A percentile compares a stretch with the other conserved stretches of the same genome.
Evolutionary conservation across 2,888 invertebrate genomes (phyloP).

Genomic region (Frankliniella intonsa): DNA sequence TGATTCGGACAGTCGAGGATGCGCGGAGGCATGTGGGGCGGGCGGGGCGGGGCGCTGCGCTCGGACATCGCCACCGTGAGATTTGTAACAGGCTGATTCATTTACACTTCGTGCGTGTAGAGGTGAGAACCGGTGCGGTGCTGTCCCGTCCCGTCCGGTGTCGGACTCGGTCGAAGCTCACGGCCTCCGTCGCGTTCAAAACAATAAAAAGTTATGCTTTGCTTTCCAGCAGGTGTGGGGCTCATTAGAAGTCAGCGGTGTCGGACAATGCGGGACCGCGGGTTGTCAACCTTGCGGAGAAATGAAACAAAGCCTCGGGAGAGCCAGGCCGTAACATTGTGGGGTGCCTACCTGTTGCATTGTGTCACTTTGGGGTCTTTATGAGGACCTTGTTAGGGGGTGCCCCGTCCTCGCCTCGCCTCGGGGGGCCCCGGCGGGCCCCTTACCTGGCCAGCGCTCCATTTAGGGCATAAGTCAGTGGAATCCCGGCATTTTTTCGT

Average conservation of each 20-base stretch:
- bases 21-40: no score
- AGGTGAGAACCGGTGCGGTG: no score
- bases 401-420: background rate
- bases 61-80: no score
- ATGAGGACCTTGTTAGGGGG: slow-evolving; percentile 10
- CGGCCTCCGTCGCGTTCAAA: no score
- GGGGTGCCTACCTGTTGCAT: slow-evolving; percentile 15
- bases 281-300: slow-evolving; percentile 17
- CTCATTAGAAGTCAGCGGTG: slow-evolving; percentile 3
- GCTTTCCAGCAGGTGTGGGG: background rate
- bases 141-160: no score
- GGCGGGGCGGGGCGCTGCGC: no score
- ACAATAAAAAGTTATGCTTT: no score
- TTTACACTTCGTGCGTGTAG: no score
- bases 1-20: background rate
- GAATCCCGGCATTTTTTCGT: background rate
- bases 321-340: slow-evolving; percentile 8
- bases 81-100: no score
- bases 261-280: slow-evolving; percentile 12
- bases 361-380: slow-evolving; percentile 23
- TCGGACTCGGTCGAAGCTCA: no score
- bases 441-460: background rate
- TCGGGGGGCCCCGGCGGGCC: background rate
- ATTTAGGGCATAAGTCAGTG: slow-evolving; percentile 16
- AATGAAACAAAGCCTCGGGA: slow-evolving; percentile 6